phyloP scores from a whole-genome alignment of 2,888 invertebrate genomes.

The Tachystola acroxantha region DNA sequence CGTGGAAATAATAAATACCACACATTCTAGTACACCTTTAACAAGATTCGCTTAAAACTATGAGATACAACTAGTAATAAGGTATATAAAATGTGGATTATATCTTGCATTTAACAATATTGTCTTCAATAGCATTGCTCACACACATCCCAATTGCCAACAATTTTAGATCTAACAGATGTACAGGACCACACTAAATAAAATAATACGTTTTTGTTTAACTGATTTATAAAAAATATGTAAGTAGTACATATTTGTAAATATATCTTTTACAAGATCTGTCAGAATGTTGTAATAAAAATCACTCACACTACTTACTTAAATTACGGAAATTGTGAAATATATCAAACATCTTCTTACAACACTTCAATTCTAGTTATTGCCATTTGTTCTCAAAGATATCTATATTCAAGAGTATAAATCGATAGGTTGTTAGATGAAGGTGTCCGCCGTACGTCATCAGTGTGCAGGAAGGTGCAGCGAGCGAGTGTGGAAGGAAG shows the following conservation, averaged over 20 bases:
- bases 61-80: conserved; percentile 46
- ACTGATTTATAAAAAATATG: background rate
- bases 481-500: conserved; percentile 35
- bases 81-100: conserved; percentile 68
- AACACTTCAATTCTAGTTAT: conserved; percentile 35
- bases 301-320: background rate
- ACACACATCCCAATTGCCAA: conserved; percentile 44
- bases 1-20: conserved; percentile 1
- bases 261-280: background rate
- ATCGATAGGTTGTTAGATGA: conserved; percentile 8
- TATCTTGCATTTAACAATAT: conserved; percentile 72
- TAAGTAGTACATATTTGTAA: too few relatives aligned
- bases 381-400: conserved; percentile 36
- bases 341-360: conserved; percentile 14
- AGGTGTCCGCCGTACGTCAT: conserved; percentile 10
- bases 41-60: conserved; percentile 53
- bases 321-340: background rate
- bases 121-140: conserved; percentile 72
- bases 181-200: conserved; percentile 16
- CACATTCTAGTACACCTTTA: conserved; percentile 28
- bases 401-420: conserved; percentile 18
- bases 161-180: conserved; percentile 31
- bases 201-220: conserved; percentile 7
- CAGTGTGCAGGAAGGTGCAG: conserved; percentile 38
- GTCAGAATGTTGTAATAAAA: background rate